These are phyloP conservation scores for Tapirus indicus DNA, from an alignment of 2,797 vertebrate genomes.

Conservation along the genomic window DNA sequence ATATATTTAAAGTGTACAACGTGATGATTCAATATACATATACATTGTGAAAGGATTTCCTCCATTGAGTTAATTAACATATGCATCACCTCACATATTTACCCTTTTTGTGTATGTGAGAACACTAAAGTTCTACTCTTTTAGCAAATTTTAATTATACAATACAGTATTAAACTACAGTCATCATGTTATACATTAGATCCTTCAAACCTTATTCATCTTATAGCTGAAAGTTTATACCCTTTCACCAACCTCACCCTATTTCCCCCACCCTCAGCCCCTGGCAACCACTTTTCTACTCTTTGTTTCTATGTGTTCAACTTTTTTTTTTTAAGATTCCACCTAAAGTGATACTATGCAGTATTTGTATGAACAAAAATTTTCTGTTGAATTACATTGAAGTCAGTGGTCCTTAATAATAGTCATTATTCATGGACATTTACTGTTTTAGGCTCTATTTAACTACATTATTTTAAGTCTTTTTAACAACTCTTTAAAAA, in stretches of 20 bases:
- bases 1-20: background rate
- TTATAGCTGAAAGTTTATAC: background rate
- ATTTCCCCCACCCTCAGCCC: background rate
- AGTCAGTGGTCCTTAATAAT: background rate
- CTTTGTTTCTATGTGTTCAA: background rate
- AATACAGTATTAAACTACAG: background rate
- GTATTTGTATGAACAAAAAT: background rate
- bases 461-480: constrained; percentile 7
- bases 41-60: background rate
- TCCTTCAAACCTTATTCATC: background rate
- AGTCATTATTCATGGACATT: background rate
- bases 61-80: background rate
- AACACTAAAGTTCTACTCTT: background rate
- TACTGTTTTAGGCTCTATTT: constrained; percentile 44
- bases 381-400: background rate
- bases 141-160: background rate
- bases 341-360: background rate
- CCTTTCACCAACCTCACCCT: background rate
- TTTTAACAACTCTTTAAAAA: background rate
- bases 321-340: background rate
- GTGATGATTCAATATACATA: background rate
- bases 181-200: background rate
- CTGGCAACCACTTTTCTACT: background rate
- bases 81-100: background rate
- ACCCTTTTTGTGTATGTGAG: background rate